A percentile compares a stretch with the other conserved stretches of the same genome.
These are phyloP conservation scores for Halocynthia aurantium DNA, from an alignment of 23 tunicate species.

Conservation along the genomic window DNA sequence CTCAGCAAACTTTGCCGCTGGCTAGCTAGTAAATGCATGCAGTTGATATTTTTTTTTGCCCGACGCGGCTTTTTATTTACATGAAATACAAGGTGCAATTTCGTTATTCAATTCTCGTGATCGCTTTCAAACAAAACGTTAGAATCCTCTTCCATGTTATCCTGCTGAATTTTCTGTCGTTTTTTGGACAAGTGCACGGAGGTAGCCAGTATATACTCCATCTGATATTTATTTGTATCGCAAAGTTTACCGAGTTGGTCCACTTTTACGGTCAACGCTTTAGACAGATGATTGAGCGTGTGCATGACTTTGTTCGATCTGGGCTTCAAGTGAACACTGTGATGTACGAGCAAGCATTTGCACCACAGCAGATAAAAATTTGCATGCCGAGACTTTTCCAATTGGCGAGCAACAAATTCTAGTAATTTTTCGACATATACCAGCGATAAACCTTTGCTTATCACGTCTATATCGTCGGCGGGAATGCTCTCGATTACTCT, in stretches of 20 bases:
- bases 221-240: conserved; percentile 51
- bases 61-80: no score
- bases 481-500: conserved; percentile 68
- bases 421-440: conserved; percentile 55
- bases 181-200: conserved; percentile 12
- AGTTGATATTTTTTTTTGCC: no score
- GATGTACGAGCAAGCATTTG: conserved; percentile 44
- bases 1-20: no score
- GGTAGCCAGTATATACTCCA: conserved; percentile 36
- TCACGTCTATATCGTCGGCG: conserved; percentile 27
- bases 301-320: conserved; percentile 32
- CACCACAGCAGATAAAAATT: conserved; percentile 83
- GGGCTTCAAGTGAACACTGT: conserved; percentile 41
- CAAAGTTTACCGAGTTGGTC: conserved; percentile 53
- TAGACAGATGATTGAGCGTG: conserved; percentile 48
- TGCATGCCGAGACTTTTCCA: conserved; percentile 46
- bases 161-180: no score
- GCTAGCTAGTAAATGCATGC: no score
- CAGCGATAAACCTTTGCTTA: conserved; percentile 34
- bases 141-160: no score
- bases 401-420: conserved; percentile 22
- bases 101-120: no score
- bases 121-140: no score
- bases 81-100: no score
- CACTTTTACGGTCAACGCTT: conserved; percentile 38